Evolutionary conservation across 2,113 vertebrate species (phyloP).

Genomic region (Rattus rattus): DNA sequence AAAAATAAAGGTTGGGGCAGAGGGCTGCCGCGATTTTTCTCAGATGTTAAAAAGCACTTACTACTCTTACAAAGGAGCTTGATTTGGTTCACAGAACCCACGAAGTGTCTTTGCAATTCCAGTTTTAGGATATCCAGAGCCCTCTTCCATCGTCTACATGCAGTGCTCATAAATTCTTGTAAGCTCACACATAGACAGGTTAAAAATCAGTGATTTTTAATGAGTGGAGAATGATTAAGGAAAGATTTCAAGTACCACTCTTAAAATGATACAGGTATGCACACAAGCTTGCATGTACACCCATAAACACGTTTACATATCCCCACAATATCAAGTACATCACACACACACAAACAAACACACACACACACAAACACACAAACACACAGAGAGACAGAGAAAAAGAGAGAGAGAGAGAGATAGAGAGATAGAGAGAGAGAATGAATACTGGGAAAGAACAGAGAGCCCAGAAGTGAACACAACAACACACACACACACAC

Average conservation of each 20-base stretch:
- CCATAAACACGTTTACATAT: not conserved
- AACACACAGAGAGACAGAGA: not conserved
- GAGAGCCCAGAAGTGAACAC: too few species aligned
- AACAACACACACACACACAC: not conserved
- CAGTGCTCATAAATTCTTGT: not conserved
- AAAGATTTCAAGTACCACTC: not conserved
- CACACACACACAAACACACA: not conserved
- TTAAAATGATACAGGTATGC: too few species aligned
- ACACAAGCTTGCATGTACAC: not conserved
- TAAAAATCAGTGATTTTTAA: not conserved
- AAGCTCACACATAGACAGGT: not conserved
- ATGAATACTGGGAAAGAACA: too few species aligned
- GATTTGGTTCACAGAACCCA: not conserved
- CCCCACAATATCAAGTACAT: not conserved
- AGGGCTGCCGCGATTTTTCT: not conserved
- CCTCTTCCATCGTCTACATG: not conserved
- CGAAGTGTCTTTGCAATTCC: not conserved
- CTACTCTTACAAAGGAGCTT: too few species aligned
- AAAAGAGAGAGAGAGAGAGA: too few species aligned
- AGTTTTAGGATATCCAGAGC: not conserved
- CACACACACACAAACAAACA: not conserved
- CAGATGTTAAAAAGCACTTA: not conserved
- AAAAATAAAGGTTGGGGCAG: not conserved
- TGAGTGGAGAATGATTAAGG: not conserved
- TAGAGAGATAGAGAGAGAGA: too few species aligned